Base-by-base conservation (phyloP, 2,113 vertebrate genomes). In the Vidua macroura region DNA sequence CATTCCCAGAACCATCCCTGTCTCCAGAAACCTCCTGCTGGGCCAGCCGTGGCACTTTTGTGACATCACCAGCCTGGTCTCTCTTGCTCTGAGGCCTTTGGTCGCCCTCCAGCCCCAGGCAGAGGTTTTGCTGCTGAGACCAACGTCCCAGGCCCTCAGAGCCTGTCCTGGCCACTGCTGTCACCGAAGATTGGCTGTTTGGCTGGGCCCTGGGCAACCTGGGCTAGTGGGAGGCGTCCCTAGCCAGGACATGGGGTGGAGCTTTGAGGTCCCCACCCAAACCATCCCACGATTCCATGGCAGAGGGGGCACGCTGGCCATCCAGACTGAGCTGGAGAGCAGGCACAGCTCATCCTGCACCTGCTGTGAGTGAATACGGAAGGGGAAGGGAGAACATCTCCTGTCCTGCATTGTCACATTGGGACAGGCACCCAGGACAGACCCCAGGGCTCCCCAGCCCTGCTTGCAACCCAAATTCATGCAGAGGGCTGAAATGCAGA, bases 21-120 rank as follows among this genome's bases (percentile, higher is more conserved):
- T 3, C 49, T 30, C 33, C 76, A 60, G 8, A 20, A 75, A 25
- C 23, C 49, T 63, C 39, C n/a, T 83, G 52, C 63, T 25, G 90
- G 83, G 39, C 67, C 2, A 1, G 13, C 16, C 2, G 1, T 4
- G 60, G 31, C 31, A 13, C 22, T 41, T 41, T 0, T 9, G 49
- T 35, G 59, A 19, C 51, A 44, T 17, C 64, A 17, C 15, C 6
- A 3, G 27, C 4, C 44, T 52, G 41, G 16, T 39, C 14, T 22
- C 1, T 0, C 15, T 16, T 30, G 23, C 15, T 53, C 10, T 68
- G 35, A 31, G 35, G 12, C 3, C 48, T 78, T 44, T 28, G 55
- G 5, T 27, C 27, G 14, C 84, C 51, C 24, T 86, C 10, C 3
- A 1, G 30, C n/a, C 64, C 44, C 53, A 24, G 35, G 30, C 66